These are phyloP conservation scores for Tribolium madens DNA, from an alignment of 1,140 invertebrate genomes.

Conservation along the genomic window DNA sequence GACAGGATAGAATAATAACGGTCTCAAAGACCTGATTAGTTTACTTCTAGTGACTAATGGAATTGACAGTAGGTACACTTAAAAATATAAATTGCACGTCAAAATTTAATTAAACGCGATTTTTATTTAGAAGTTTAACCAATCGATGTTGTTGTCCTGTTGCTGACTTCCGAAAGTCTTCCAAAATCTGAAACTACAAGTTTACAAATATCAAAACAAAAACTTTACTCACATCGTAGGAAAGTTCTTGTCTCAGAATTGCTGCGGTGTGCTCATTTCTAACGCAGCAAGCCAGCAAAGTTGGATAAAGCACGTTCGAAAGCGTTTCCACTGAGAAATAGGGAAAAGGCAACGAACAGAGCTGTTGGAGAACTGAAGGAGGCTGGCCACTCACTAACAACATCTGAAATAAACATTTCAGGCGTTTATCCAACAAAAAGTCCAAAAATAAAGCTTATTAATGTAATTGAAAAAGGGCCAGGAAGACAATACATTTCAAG, in stretches of 20 bases:
- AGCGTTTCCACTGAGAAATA: conserved; percentile 87
- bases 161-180: conserved; percentile 75
- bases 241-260: conserved; percentile 84
- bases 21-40: not conserved
- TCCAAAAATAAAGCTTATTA: not conserved
- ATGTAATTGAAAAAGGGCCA: not conserved
- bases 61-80: conserved; percentile 20
- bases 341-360: conserved; percentile 90
- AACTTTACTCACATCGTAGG: conserved; percentile 74
- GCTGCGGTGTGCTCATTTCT: conserved; percentile 77
- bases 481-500: not conserved
- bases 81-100: conserved; percentile 28
- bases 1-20: not conserved
- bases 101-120: not conserved
- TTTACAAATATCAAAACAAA: conserved; percentile 11
- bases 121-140: conserved; percentile 63
- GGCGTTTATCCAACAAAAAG: not conserved
- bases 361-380: conserved; percentile 88
- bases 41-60: conserved; percentile 28
- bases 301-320: conserved; percentile 86
- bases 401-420: conserved; percentile 69
- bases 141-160: conserved; percentile 72
- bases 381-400: conserved; percentile 84
- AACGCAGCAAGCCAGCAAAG: conserved; percentile 84
- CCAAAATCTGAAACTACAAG: conserved; percentile 70